Base-by-base conservation (phyloP, 2,888 invertebrate genomes). In the Drosophila mulleri region DNA sequence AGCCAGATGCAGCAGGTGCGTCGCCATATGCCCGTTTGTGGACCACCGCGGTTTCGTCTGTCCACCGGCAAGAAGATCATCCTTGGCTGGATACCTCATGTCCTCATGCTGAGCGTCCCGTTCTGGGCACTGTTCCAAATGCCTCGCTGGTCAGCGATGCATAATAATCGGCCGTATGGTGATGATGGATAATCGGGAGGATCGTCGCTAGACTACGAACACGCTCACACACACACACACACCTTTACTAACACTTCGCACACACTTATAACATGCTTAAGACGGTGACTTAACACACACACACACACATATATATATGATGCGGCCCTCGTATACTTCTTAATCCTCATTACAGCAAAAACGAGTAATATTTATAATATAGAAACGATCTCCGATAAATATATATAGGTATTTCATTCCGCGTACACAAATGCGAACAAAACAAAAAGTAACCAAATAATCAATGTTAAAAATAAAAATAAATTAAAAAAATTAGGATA, bases 31-130 rank as follows among this genome's bases (percentile, higher is more conserved):
- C 75, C 80, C 3, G 52, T 86, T 14, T 57, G 54, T 20, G 91
- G 91, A 7, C 91, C 90, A 7, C 92, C 92, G 0, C 84, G 91
- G 3, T 83, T 57, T 44, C 82, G 64, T 0, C n/a, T 91, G 56
- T 62, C 85, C 1, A 3, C n/a, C 0, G 75, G 29, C 5, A 62
- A 78, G 26, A 72, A 71, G 26, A 0, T 83, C 0, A 6, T 90
- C 0, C 18, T 81, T 0, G 89, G 91, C 12, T 47, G 73, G 18
- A 83, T 82, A 6, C 69, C 72, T 0, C 3, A 88, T 14, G 0
- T 79, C 0, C 0, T 67, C 4, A 88, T 91, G 87, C 72, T 91
- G 88, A 37, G 78, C 14, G 72, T 91, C 20, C 91, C 92, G 0
- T 35, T 67, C 1, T 91, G 81, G 82, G 63, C 68, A 0, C 12